phyloP scores from a whole-genome alignment of 2,888 invertebrate species.

The Rotaria socialis region DNA sequence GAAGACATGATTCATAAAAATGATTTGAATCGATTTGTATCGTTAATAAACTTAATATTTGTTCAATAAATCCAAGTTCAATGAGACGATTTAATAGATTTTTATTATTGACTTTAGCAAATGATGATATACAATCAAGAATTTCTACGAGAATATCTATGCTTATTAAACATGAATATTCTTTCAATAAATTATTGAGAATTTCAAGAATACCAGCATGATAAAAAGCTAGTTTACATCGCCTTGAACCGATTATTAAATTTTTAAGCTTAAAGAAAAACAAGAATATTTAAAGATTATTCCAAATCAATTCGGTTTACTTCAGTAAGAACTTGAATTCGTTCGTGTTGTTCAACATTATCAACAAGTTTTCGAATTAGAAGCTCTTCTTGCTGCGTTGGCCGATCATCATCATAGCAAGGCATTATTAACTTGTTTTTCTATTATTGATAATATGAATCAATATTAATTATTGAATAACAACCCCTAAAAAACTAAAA shows the following conservation, averaged over 20 bases:
- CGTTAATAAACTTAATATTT: background rate
- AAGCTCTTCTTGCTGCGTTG: background rate
- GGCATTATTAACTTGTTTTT: background rate
- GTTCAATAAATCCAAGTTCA: conserved; percentile 32
- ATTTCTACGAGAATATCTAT: conserved; percentile 16
- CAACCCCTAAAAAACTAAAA: too few relatives aligned
- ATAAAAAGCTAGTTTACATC: conserved; percentile 9
- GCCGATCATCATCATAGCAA: background rate
- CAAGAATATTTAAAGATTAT: background rate
- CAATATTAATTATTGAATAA: background rate
- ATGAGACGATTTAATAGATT: background rate
- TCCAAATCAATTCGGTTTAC: background rate
- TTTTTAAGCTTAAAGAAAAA: conserved; percentile 1
- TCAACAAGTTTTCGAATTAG: background rate
- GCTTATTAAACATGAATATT: background rate
- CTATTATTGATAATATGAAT: background rate
- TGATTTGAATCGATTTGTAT: background rate
- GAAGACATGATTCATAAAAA: background rate
- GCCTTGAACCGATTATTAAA: background rate
- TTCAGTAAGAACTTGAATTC: background rate
- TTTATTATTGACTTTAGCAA: conserved; percentile 30
- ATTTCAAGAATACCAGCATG: background rate
- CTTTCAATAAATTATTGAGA: background rate
- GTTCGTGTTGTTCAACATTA: background rate
- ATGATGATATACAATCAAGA: conserved; percentile 33